Evolutionary conservation across 2,797 vertebrate species (phyloP).

Genomic region (Cryptoblepharus egeriae): DNA sequence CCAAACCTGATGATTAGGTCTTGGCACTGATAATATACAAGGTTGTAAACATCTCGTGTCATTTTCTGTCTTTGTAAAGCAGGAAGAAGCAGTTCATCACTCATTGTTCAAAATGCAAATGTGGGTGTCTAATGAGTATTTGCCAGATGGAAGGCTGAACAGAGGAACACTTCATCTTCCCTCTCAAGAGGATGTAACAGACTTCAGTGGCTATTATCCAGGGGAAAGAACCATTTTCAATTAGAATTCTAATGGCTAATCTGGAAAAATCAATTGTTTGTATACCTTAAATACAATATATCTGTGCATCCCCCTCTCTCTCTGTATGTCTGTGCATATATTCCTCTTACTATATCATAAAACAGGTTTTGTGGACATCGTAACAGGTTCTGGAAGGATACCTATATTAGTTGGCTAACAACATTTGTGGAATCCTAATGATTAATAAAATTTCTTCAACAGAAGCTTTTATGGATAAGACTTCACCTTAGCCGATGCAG

Average conservation of each 20-base stretch:
- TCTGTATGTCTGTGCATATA: background rate
- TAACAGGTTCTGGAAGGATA: too few species aligned
- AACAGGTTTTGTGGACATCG: too few species aligned
- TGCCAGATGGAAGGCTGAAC: background rate
- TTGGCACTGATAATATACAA: background rate
- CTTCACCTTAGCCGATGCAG: background rate
- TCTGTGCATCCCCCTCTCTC: background rate
- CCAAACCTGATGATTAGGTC: background rate
- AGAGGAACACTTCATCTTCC: background rate
- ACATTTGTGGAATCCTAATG: background rate
- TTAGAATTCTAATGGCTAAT: slow-evolving; percentile 1
- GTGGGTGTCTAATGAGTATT: background rate
- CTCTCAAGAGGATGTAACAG: background rate
- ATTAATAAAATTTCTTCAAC: background rate
- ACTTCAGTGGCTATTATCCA: background rate
- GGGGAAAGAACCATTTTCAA: background rate
- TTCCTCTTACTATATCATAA: background rate
- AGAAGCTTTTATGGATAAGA: background rate
- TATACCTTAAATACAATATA: background rate
- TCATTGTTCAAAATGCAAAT: background rate
- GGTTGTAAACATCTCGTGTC: background rate
- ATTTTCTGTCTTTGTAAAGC: background rate
- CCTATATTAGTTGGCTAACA: too few species aligned
- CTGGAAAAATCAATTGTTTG: background rate
- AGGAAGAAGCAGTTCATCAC: background rate